Base-by-base conservation (phyloP, 1,140 invertebrate species). In the Temnothorax curvispinosus region DNA sequence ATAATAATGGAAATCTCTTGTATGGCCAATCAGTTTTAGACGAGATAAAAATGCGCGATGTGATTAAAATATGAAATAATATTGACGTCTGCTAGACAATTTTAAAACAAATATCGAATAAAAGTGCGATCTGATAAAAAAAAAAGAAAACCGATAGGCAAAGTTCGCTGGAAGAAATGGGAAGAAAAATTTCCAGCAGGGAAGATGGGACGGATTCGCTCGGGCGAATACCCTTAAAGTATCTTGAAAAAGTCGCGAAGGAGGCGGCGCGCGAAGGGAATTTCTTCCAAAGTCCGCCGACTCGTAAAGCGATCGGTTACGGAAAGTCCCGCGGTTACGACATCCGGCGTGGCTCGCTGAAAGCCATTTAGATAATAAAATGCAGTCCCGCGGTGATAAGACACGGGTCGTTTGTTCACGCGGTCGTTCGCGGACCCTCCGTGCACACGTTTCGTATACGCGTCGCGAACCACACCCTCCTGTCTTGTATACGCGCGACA, bases 351-450 rank as follows among this genome's bases (percentile, higher is more conserved):
- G 74, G 87, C 89, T 77, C 87, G 90, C 58, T 76, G 89, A 91
- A 90, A 90, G 87, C 90, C 85, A 90, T 91, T 91, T 88, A 88
- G 87, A 91, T 90, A 91, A 90, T 91, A 91, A 90, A 91, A 91
- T 89, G 87, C 87, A 89, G 87, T 76, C 67, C 38, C 89, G 62
- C 78, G 89, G 87, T 89, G 90, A 91, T 91, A 91, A 91, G 90
- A 88, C 89, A 88, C 85, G 90, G 87, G 67, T 89, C 89, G 90
- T 91, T 90, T 91, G 89, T 90, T 91, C 88, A 80, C 82, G 87
- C 81, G 76, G 64, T 86, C 87, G 82, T 87, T 87, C 86, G 80
- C 88, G 80, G 67, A 78, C 85, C 72, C 65, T 84, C 41, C 81
- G 27, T 18, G 56, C 15, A 41, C 69, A 85, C 67, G 56, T 74